These are phyloP conservation scores for Xiphophorus hellerii DNA, from an alignment of 2,113 vertebrate genomes.

Conservation along the genomic window DNA sequence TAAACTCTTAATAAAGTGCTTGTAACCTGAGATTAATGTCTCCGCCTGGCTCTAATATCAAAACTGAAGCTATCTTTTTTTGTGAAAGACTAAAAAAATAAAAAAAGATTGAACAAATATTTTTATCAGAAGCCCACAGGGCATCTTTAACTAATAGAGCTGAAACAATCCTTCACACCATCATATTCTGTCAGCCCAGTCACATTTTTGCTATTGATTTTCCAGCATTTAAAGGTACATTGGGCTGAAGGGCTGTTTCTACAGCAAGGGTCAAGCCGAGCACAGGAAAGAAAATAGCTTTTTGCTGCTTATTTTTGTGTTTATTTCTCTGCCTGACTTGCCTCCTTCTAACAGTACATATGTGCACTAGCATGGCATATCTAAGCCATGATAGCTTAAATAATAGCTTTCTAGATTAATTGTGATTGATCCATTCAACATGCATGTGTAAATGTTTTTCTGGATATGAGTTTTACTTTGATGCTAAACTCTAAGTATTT, in stretches of 20 bases:
- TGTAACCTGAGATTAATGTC: conserved; percentile 23
- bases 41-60: neutral
- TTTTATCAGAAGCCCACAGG: neutral
- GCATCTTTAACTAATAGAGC: neutral
- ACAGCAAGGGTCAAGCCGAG: conserved; percentile 25
- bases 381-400: conserved; percentile 4
- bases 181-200: conserved; percentile 12
- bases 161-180: conserved; percentile 3
- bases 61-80: neutral
- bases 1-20: conserved; percentile 40
- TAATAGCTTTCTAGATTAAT: neutral
- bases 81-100: neutral
- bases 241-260: conserved; percentile 35
- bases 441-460: conserved; percentile 1
- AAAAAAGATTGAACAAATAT: neutral
- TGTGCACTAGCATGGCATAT: neutral
- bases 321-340: conserved; percentile 11
- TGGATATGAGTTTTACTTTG: conserved; percentile 1
- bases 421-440: conserved; percentile 1
- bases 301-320: conserved; percentile 30
- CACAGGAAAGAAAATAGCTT: conserved; percentile 26
- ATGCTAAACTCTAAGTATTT: neutral
- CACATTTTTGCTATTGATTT: conserved; percentile 37
- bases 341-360: neutral
- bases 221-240: conserved; percentile 17